Evolutionary conservation across 1,140 invertebrate species (phyloP).

Genomic region (Batillaria attramentaria): DNA sequence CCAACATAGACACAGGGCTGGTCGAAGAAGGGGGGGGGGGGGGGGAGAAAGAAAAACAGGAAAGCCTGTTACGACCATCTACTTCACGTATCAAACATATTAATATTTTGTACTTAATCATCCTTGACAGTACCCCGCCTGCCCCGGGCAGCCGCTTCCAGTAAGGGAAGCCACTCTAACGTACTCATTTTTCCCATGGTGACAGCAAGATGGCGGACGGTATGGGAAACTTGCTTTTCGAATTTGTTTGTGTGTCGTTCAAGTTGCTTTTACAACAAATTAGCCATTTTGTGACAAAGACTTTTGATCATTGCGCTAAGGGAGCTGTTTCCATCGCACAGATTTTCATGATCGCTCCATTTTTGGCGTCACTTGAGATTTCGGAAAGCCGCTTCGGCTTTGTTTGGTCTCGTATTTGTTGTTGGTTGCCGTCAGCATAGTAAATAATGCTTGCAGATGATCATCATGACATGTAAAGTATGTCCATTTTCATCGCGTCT

Average conservation of each 20-base stretch:
- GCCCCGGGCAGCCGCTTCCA: background rate
- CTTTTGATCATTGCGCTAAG: no score
- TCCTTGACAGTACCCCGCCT: background rate
- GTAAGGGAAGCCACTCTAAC: conserved; percentile 12
- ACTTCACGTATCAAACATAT: no score
- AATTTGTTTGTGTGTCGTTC: background rate
- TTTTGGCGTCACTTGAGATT: no score
- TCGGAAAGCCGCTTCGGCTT: no score
- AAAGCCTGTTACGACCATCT: no score
- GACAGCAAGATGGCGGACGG: conserved; percentile 27
- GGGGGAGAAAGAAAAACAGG: background rate
- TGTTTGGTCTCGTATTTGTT: no score
- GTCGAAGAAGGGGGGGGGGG: background rate
- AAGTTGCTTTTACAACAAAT: background rate
- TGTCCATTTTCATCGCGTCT: no score
- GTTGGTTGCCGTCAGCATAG: no score
- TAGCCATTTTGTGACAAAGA: background rate
- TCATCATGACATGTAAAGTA: no score
- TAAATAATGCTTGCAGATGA: no score
- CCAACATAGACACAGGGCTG: background rate
- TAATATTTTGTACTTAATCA: background rate
- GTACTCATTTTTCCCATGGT: conserved; percentile 13
- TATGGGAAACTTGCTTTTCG: background rate
- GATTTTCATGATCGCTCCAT: no score
- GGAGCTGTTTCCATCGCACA: no score